Conservation (phyloP, 2,797 vertebrate genomes). For the Nothura maculosa region DNA sequence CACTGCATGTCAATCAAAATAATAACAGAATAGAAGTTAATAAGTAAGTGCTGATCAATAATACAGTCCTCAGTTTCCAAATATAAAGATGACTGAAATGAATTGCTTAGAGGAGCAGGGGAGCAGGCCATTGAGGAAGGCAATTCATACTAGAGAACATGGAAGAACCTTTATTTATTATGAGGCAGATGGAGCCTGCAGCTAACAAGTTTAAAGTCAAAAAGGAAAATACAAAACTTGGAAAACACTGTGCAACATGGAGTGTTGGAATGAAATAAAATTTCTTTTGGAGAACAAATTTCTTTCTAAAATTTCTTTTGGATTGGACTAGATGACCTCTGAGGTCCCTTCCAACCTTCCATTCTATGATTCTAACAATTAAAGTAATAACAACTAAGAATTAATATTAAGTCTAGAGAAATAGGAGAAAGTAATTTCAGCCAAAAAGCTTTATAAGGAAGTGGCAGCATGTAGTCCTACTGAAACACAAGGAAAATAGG, state of each 20-base stretch:
- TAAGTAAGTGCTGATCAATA: background rate
- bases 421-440: background rate
- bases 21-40: background rate
- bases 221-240: background rate
- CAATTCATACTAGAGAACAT: accelerated
- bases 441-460: background rate
- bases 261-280: background rate
- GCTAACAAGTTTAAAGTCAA: background rate
- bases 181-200: background rate
- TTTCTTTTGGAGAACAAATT: background rate
- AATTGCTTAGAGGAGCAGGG: background rate
- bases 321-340: too few species aligned
- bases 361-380: too few species aligned
- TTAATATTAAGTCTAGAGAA: background rate
- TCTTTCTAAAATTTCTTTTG: too few species aligned
- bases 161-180: background rate
- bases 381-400: background rate
- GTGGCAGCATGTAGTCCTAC: background rate
- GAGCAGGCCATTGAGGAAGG: background rate
- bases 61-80: background rate
- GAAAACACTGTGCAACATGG: background rate
- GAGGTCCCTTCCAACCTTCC: too few species aligned
- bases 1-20: background rate
- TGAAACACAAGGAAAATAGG: background rate
- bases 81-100: background rate